A percentile compares a stretch with the other conserved stretches of the same genome.
Conservation (phyloP, 2,888 invertebrate genomes). For the Phalera bucephala region DNA sequence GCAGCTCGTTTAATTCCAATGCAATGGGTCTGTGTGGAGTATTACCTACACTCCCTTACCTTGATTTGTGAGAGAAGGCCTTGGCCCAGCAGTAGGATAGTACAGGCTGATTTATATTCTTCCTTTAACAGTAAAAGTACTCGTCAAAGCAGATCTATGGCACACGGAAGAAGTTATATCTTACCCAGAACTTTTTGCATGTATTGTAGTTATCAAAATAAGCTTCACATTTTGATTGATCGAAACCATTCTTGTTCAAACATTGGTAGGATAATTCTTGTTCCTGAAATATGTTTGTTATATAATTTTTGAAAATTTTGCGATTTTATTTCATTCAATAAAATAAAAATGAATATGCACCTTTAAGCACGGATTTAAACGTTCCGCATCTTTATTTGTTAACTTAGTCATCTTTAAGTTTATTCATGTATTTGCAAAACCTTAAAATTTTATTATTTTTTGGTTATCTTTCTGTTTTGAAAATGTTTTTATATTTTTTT, state of each 20-base stretch:
- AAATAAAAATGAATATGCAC: slow-evolving; percentile 30
- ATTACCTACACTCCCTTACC: no score
- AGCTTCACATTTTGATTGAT: slow-evolving; percentile 84
- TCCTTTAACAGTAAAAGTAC: no score
- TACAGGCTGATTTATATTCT: no score
- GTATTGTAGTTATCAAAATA: slow-evolving; percentile 90
- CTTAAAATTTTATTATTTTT: slow-evolving; percentile 3
- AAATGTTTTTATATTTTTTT: no score
- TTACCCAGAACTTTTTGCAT: slow-evolving; percentile 93
- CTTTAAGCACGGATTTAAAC: slow-evolving; percentile 68
- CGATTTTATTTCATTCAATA: not conserved
- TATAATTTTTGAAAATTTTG: slow-evolving; percentile 15
- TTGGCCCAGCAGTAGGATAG: no score
- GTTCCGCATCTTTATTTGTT: slow-evolving; percentile 58
- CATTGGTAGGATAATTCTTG: slow-evolving; percentile 88
- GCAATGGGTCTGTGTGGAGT: no score
- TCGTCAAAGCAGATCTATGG: no score
- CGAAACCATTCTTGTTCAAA: slow-evolving; percentile 86
- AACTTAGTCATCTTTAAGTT: slow-evolving; percentile 46
- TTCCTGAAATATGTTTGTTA: slow-evolving; percentile 80
- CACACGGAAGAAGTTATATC: slow-evolving; percentile 10
- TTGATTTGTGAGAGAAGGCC: no score
- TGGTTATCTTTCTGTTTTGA: not conserved
- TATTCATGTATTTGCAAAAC: no score
- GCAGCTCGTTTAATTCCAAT: no score